Conservation (phyloP, 2,113 vertebrate species). For the Poeciliopsis retropinna region DNA sequence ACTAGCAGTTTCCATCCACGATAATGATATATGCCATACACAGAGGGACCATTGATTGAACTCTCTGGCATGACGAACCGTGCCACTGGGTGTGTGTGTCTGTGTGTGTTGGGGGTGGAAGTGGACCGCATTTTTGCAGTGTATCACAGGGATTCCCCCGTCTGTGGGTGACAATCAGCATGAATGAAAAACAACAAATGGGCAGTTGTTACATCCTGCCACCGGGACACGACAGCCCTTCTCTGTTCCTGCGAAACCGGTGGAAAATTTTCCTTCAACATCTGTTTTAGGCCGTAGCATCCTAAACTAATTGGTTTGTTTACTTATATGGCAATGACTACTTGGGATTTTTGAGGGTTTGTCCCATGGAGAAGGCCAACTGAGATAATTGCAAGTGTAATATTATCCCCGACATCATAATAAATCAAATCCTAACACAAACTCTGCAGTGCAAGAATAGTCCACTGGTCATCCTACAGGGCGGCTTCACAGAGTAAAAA, state of each 20-base stretch:
- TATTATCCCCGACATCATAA: background rate
- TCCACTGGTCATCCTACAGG: conserved; percentile 4
- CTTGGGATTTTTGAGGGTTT: background rate
- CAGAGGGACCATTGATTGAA: conserved; percentile 57
- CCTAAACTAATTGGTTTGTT: background rate
- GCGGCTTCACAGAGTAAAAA: conserved; percentile 17
- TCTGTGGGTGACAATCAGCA: conserved; percentile 31
- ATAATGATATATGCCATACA: conserved; percentile 37
- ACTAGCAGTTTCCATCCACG: conserved; percentile 20
- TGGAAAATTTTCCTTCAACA: background rate
- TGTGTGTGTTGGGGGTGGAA: conserved; percentile 7
- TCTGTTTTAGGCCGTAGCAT: background rate
- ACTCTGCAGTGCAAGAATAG: conserved; percentile 1
- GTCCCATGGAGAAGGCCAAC: background rate
- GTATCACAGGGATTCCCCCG: conserved; percentile 46
- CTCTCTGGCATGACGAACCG: conserved; percentile 38
- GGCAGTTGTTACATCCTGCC: conserved; percentile 42
- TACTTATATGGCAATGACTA: background rate
- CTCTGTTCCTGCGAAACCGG: conserved; percentile 12
- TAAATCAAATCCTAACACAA: conserved; percentile 30
- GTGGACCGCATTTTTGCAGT: conserved; percentile 32
- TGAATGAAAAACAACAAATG: conserved; percentile 45
- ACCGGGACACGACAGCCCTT: conserved; percentile 33
- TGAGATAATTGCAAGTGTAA: background rate
- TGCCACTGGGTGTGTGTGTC: conserved; percentile 26